Conservation (phyloP, 2,113 vertebrate genomes). For the Cochlearius cochlearius region DNA sequence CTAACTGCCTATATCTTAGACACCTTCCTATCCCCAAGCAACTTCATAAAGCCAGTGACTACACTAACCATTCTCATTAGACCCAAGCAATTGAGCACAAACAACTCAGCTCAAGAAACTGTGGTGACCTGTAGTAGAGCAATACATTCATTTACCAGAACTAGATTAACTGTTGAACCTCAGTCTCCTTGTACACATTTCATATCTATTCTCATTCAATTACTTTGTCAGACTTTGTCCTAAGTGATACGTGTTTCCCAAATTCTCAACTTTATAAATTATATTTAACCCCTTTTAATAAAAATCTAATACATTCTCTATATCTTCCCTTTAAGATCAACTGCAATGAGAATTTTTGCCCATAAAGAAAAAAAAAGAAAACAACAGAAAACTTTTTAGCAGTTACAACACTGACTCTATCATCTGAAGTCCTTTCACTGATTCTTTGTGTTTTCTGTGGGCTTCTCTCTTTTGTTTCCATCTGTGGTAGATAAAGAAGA, state of each 20-base stretch:
- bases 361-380: not conserved
- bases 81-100: not conserved
- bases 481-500: not conserved
- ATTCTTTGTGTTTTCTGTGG: not conserved
- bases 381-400: too few species aligned
- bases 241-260: not conserved
- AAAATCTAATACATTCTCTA: not conserved
- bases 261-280: not conserved
- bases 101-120: not conserved
- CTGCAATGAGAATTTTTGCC: not conserved
- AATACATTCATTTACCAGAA: not conserved
- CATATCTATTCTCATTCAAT: not conserved
- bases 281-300: not conserved
- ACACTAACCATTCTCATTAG: not conserved
- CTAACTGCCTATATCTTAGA: not conserved
- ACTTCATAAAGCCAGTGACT: not conserved
- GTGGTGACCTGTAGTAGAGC: not conserved
- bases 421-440: not conserved
- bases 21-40: not conserved
- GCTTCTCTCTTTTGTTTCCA: not conserved
- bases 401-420: not conserved
- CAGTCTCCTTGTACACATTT: not conserved
- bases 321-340: not conserved
- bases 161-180: not conserved
- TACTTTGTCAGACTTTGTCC: not conserved